Base-by-base conservation (phyloP, 2,113 vertebrate genomes). In the Axis porcinus region DNA sequence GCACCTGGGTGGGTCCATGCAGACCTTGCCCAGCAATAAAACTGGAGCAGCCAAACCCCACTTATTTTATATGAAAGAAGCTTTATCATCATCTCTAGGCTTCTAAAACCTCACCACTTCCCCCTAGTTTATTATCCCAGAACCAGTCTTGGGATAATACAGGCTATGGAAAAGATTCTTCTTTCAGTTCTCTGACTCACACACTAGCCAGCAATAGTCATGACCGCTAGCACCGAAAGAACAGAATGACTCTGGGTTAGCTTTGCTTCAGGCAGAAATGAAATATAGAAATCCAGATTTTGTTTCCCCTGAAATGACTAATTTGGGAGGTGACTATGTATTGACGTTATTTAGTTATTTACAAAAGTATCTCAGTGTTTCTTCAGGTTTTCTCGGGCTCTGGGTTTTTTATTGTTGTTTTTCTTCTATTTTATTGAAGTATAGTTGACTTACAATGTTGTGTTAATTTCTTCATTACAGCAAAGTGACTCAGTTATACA, bases 341-440 rank as follows among this genome's bases (percentile, higher is more conserved):
- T 91, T 30, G 15, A 21, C 64, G 23, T 60, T 58, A 52, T 16
- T 43, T 86, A 30, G 54, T 74, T 89, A 5, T 57, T 58, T 76
- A 21, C 47, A 83, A 83, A 95, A 91, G 15, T 62, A 94, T 23
- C 52, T n/a, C 86, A 55, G 25, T 16, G 5, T 81, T 89, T 89
- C 25, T 74, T 86, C 57, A 94, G 54, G 7, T 88, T 91, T 94
- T 54, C 19, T 55, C 11, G 43, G 16, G 15, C 45, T 89, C 15
- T 81, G 9, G 17, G 52, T 43, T 27, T 64, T 50, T 74, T 67
- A 5, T n/a, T 85, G n/a, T 45, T 92, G 83, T 54, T 10, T 67
- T 67, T 36, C 62, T 64, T 64, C 1, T 30, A 47, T 30, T 79
- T 79, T 50, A 50, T 33, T 6, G 76, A 79, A 19, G 28, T 50